Evolutionary conservation across 2,113 vertebrate genomes (phyloP).

Genomic region (Bubo blakistoni): DNA sequence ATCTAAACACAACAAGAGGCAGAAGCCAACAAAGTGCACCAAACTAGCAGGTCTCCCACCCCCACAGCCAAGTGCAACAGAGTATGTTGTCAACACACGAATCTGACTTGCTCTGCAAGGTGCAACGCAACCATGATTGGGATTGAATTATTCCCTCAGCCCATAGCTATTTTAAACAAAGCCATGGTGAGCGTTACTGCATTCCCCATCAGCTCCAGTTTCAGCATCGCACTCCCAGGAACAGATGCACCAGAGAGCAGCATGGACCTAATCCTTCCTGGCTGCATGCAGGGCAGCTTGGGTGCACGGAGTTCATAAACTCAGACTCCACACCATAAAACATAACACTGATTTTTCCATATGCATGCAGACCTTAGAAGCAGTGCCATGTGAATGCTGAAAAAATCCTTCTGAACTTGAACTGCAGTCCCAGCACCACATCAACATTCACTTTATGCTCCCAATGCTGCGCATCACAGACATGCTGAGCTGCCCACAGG

Average conservation of each 20-base stretch:
- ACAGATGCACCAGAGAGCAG: neutral
- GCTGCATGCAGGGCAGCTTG: neutral
- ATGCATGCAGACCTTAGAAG: neutral
- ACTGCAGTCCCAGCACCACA: neutral
- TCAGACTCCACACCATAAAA: neutral
- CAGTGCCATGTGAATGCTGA: neutral
- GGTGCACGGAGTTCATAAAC: neutral
- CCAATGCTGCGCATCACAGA: neutral
- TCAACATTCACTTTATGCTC: neutral
- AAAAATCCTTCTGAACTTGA: neutral
- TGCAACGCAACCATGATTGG: neutral
- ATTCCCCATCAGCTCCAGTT: neutral
- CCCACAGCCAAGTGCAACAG: rapidly evolving
- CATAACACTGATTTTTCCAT: neutral
- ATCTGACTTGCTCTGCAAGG: neutral
- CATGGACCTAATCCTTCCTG: neutral
- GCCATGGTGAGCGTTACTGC: rapidly evolving
- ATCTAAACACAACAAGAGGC: neutral
- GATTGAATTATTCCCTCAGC: neutral
- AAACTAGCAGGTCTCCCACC: neutral
- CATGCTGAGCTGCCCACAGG: neutral
- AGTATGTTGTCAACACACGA: neutral
- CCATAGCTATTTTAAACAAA: neutral
- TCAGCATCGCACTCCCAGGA: neutral
- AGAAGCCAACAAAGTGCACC: neutral